Percentiles rank a stretch among this genome's conserved stretches.
Conservation (phyloP, 2,797 vertebrate species). For the Enteromius unitaeniatus region DNA sequence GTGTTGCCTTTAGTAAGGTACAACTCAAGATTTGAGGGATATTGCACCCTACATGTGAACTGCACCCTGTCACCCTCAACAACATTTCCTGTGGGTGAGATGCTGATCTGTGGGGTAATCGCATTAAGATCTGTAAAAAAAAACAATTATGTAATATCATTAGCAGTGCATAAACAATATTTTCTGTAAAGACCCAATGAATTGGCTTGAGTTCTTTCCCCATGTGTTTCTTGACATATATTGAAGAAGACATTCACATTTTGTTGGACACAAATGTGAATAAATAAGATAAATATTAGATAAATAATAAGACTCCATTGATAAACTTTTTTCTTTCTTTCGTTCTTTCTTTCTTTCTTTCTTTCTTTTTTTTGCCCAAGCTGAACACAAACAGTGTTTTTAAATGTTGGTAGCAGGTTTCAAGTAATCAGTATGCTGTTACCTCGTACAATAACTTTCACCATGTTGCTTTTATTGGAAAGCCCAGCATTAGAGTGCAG, state of each 20-base stretch:
- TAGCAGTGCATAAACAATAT: background rate
- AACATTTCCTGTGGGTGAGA: conserved; percentile 53
- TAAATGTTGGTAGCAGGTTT: background rate
- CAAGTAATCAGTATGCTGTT: conserved; percentile 48
- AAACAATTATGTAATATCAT: conserved; percentile 23
- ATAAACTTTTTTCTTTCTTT: background rate
- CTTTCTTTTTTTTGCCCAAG: background rate
- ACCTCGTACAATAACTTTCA: conserved; percentile 69
- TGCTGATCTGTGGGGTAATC: conserved; percentile 67
- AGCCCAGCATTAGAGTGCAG: conserved; percentile 38
- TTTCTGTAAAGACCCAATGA: background rate
- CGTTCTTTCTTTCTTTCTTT: too few relatives aligned
- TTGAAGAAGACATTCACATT: background rate
- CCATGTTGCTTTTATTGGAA: conserved; percentile 69
- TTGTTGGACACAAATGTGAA: background rate
- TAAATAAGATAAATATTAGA: background rate
- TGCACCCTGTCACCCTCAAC: conserved; percentile 71
- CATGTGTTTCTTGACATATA: background rate
- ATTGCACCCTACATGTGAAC: conserved; percentile 66
- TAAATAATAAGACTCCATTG: background rate
- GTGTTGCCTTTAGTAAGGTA: conserved; percentile 65
- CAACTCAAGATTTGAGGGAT: conserved; percentile 53
- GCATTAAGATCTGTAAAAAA: conserved; percentile 63
- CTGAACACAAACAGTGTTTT: background rate
- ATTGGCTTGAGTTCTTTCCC: background rate